Percentiles rank a stretch among this genome's conserved stretches.
Conservation (phyloP, 2,888 invertebrate species). For the Epiperipatus broadwayi region DNA sequence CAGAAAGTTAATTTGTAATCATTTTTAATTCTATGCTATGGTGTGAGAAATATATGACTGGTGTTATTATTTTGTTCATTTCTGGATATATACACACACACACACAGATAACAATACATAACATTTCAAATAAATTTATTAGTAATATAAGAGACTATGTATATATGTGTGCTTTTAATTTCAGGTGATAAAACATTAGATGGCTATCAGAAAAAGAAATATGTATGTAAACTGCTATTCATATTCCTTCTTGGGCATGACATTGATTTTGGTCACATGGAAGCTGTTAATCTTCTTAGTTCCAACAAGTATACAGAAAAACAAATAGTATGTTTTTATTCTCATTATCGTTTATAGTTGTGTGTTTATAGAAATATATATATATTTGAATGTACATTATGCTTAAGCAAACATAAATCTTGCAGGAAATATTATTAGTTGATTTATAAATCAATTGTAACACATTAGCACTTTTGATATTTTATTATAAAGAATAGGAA, state of each 20-base stretch:
- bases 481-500: too few relatives aligned
- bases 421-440: too few relatives aligned
- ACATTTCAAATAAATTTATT: neutral
- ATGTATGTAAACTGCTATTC: constrained; percentile 97
- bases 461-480: too few relatives aligned
- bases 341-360: constrained; percentile 5
- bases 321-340: constrained; percentile 52
- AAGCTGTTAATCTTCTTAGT: constrained; percentile 94
- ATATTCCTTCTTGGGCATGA: constrained; percentile 98
- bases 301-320: constrained; percentile 99
- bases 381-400: neutral
- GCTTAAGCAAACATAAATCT: too few relatives aligned
- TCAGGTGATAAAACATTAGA: constrained; percentile 88
- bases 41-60: too few relatives aligned
- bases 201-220: constrained; percentile 99
- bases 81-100: too few relatives aligned
- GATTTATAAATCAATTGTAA: too few relatives aligned
- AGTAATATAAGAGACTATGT: neutral
- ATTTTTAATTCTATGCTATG: too few relatives aligned
- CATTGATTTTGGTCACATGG: constrained; percentile 99
- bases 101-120: too few relatives aligned
- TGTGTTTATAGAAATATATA: too few relatives aligned
- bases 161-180: constrained; percentile 15
- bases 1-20: too few relatives aligned
- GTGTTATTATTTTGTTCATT: too few relatives aligned